Percentiles rank a stretch among this genome's conserved stretches.
Evolutionary conservation across 2,888 invertebrate species (phyloP).

Genomic region (Molanna angustata): DNA sequence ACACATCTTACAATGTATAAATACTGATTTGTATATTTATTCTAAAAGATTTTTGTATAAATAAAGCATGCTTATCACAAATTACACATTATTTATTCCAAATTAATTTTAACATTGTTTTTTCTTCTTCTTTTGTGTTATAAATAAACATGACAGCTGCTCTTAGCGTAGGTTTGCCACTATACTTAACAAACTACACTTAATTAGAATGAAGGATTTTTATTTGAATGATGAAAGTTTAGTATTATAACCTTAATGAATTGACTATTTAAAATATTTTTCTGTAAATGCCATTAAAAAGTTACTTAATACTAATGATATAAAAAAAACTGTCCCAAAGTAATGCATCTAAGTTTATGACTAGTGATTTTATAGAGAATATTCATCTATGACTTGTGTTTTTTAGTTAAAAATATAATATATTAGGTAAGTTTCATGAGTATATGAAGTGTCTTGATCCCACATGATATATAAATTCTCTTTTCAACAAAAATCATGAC

Average conservation of each 20-base stretch:
- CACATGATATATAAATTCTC: slow-evolving; percentile 14
- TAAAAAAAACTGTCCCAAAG: no score
- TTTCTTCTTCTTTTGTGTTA: neutral
- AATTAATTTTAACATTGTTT: slow-evolving; percentile 10
- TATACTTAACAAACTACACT: slow-evolving; percentile 7
- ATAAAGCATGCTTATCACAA: slow-evolving; percentile 19
- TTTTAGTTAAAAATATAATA: no score
- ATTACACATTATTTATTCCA: slow-evolving; percentile 16
- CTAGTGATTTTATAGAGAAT: no score
- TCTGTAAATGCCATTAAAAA: no score
- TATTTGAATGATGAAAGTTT: no score
- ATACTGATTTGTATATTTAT: slow-evolving; percentile 37
- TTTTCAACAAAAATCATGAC: neutral
- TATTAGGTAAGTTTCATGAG: no score
- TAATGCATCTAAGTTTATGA: no score
- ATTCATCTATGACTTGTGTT: no score
- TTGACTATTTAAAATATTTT: no score
- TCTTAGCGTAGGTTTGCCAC: slow-evolving; percentile 27
- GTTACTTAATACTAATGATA: no score
- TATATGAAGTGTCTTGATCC: slow-evolving; percentile 16
- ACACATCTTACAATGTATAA: slow-evolving; percentile 33
- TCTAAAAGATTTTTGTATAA: slow-evolving; percentile 30
- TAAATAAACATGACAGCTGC: slow-evolving; percentile 25
- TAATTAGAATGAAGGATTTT: no score
- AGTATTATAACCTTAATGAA: no score